These are phyloP conservation scores for Siderastrea siderea DNA, from an alignment of 92 coral and sea anemone species.

Conservation along the genomic window DNA sequence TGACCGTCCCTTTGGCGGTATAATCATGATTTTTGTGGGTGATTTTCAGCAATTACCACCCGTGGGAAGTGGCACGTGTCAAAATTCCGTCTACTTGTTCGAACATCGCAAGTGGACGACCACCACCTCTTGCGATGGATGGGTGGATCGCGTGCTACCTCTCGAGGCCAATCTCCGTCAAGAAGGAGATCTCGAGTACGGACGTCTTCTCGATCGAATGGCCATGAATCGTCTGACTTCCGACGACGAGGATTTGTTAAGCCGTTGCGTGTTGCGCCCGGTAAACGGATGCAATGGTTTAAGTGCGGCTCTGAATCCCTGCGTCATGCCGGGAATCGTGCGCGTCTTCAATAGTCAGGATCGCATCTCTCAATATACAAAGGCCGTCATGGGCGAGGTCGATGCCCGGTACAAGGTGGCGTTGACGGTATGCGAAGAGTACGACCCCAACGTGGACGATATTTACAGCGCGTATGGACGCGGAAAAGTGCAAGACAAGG, in stretches of 20 bases:
- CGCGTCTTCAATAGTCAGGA: not conserved
- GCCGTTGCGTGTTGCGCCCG: not conserved
- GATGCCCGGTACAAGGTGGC: not conserved
- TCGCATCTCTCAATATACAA: not conserved
- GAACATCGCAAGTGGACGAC: conserved; percentile 2
- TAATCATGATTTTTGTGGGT: conserved; percentile 2
- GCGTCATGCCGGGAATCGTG: not conserved
- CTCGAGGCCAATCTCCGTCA: conserved; percentile 7
- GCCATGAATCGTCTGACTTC: not conserved
- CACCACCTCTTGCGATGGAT: not conserved
- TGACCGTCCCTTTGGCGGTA: not conserved
- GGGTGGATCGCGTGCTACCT: conserved; percentile 14
- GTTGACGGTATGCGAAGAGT: not conserved
- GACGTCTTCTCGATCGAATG: conserved; percentile 14
- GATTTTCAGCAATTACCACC: conserved; percentile 35
- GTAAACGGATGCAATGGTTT: not conserved
- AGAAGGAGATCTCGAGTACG: conserved; percentile 15
- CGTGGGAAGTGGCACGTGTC: conserved; percentile 5
- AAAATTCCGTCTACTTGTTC: conserved; percentile 15
- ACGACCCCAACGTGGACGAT: not conserved
- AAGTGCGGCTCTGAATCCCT: not conserved
- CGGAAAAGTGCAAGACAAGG: not conserved
- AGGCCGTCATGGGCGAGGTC: not conserved
- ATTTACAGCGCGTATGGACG: not conserved
- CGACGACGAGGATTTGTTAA: not conserved